Evolutionary conservation across 2,888 invertebrate species (phyloP).

Genomic region (Andrena fulva): DNA sequence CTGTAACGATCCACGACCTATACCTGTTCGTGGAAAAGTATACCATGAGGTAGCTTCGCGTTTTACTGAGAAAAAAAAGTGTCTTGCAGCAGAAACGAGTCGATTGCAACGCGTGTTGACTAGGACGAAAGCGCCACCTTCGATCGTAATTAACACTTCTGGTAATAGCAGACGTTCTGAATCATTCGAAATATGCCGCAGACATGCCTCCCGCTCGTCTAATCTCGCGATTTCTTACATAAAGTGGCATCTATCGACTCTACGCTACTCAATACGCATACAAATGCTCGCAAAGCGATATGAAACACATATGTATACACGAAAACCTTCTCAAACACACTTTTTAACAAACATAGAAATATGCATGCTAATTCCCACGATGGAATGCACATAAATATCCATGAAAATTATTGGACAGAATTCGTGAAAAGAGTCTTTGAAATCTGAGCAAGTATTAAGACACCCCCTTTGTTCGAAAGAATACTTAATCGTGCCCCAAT

Average conservation of each 20-base stretch:
- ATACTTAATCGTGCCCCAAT: background rate
- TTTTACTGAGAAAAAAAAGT: conserved; percentile 28
- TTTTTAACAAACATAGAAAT: background rate
- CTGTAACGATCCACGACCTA: conserved; percentile 37
- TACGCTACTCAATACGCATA: background rate
- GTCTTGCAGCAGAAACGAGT: conserved; percentile 29
- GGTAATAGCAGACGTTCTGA: conserved; percentile 21
- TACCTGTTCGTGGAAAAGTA: conserved; percentile 24
- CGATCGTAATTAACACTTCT: conserved; percentile 49
- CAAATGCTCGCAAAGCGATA: background rate
- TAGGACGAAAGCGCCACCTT: conserved; percentile 40
- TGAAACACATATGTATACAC: background rate
- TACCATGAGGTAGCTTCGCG: conserved; percentile 12
- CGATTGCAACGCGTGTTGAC: conserved; percentile 27
- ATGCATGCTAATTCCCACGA: background rate
- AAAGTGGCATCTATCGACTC: conserved; percentile 10
- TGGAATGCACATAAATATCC: background rate
- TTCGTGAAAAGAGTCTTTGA: background rate
- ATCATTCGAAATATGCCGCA: conserved; percentile 32
- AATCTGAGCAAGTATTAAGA: background rate
- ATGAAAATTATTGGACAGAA: background rate
- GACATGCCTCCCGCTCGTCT: background rate
- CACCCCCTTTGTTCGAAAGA: background rate
- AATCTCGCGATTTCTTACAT: background rate
- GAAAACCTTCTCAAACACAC: background rate